Percentiles rank a stretch among this genome's conserved stretches.
Evolutionary conservation across 2,113 vertebrate species (phyloP).

Genomic region (Cyprinodon tularosa): DNA sequence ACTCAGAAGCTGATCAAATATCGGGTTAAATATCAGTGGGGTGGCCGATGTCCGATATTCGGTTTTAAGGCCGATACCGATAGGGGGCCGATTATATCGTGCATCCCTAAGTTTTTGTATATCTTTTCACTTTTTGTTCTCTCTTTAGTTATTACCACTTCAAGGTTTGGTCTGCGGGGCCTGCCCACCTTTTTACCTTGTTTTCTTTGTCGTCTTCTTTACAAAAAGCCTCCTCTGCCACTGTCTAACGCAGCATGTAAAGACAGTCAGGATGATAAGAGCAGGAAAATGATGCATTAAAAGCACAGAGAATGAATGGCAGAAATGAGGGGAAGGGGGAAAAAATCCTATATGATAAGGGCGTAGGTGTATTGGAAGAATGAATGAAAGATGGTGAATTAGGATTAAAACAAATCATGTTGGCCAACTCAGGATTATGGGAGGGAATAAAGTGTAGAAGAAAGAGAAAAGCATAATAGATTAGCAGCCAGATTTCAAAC

Average conservation of each 20-base stretch:
- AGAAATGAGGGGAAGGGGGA: not conserved
- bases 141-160: not conserved
- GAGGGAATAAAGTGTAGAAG: no score
- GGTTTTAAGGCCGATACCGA: no score
- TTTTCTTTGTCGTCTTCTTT: slow-evolving; percentile 84
- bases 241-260: slow-evolving; percentile 74
- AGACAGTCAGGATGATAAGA: slow-evolving; percentile 12
- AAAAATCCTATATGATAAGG: not conserved
- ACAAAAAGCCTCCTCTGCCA: slow-evolving; percentile 78
- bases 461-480: not conserved
- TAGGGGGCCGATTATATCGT: no score
- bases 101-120: not conserved
- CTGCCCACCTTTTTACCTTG: slow-evolving; percentile 63
- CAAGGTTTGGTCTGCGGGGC: not conserved
- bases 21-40: no score
- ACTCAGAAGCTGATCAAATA: no score
- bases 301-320: not conserved
- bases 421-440: not conserved
- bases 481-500: not conserved
- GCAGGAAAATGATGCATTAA: slow-evolving; percentile 6
- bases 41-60: no score
- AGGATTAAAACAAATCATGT: not conserved
- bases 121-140: not conserved
- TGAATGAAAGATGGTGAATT: not conserved
- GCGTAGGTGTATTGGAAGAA: not conserved